Evolutionary conservation across 1,140 invertebrate genomes (phyloP).

Genomic region (Ceratina calcarata): DNA sequence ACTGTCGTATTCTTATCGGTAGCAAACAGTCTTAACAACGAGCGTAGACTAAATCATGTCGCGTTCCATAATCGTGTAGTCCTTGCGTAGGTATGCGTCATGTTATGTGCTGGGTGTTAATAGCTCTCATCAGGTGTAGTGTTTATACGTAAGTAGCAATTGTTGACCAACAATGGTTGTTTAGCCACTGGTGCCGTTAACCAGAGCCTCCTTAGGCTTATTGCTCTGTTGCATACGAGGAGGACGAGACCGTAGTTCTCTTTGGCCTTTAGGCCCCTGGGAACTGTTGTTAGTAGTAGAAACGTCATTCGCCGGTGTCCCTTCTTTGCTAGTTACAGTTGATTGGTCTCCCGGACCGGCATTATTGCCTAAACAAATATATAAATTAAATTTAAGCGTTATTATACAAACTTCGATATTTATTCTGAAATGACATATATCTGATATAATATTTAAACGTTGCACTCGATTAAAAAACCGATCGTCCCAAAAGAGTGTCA

Average conservation of each 20-base stretch:
- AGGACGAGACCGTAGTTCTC: conserved; percentile 77
- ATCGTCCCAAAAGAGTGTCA: conserved; percentile 61
- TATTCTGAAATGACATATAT: background rate
- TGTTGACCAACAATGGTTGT: conserved; percentile 53
- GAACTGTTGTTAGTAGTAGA: conserved; percentile 70
- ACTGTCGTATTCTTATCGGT: conserved; percentile 77
- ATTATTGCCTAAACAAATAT: conserved; percentile 74
- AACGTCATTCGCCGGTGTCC: conserved; percentile 74
- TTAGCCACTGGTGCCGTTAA: conserved; percentile 83
- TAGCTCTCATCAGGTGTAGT: conserved; percentile 70
- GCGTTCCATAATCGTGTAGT: conserved; percentile 77
- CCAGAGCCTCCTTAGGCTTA: conserved; percentile 83
- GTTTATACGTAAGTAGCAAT: conserved; percentile 60
- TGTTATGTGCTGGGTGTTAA: conserved; percentile 76
- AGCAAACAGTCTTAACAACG: conserved; percentile 80
- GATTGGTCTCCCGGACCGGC: conserved; percentile 76
- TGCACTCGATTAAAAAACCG: conserved; percentile 32
- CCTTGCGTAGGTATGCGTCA: conserved; percentile 78
- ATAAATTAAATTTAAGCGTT: conserved; percentile 55
- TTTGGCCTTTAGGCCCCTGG: conserved; percentile 76
- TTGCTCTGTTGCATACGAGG: conserved; percentile 78
- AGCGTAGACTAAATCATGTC: conserved; percentile 79
- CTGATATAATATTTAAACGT: background rate
- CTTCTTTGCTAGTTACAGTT: conserved; percentile 72
- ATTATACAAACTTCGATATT: conserved; percentile 14